phyloP scores from a whole-genome alignment of 2,113 vertebrate species.

The Coptodon rendalli region DNA sequence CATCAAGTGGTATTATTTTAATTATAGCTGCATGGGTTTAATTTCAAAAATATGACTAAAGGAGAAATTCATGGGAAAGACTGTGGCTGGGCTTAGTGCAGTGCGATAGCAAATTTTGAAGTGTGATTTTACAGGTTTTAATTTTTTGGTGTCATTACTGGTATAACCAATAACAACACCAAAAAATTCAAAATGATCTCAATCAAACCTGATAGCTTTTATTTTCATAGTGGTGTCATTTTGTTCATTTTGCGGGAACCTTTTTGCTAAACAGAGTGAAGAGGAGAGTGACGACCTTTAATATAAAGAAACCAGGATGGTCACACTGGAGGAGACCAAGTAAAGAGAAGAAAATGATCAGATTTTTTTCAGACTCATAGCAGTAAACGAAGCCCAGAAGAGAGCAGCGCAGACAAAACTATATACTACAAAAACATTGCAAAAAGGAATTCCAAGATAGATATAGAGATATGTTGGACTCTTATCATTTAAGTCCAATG shows the following conservation, averaged over 20 bases:
- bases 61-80: not conserved
- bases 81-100: not conserved
- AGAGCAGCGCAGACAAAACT: not conserved
- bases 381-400: not conserved
- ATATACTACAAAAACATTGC: not conserved
- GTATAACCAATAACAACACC: not conserved
- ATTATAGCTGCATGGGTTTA: not conserved
- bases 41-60: not conserved
- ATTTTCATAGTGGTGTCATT: not conserved
- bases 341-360: not conserved
- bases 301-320: not conserved
- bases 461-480: not conserved
- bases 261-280: not conserved
- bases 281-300: not conserved
- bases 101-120: not conserved
- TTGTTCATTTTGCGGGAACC: not conserved
- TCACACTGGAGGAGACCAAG: not conserved
- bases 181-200: not conserved
- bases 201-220: not conserved
- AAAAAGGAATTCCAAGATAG: not conserved
- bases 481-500: not conserved
- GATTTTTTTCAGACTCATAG: not conserved
- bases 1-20: not conserved
- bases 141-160: not conserved
- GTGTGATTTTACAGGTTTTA: not conserved